phyloP scores from a whole-genome alignment of 2,888 invertebrate genomes.

The Coleophora deauratella region DNA sequence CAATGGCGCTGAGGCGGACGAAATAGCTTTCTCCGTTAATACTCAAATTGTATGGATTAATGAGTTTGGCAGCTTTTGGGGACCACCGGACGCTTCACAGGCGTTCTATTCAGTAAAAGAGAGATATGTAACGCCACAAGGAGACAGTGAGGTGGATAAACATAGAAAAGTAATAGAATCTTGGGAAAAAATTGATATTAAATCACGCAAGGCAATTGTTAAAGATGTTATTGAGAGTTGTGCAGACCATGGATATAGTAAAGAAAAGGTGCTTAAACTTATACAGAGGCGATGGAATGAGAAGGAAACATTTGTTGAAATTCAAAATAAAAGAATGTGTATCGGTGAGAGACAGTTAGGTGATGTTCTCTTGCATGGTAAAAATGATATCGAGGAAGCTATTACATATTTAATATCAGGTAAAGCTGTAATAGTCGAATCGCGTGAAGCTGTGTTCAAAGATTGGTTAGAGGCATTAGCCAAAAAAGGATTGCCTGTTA shows the following conservation, averaged over 20 bases:
- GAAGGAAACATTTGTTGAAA: not conserved
- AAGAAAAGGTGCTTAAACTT: no score
- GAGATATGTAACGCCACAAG: no score
- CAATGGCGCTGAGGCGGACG: slow-evolving; percentile 34
- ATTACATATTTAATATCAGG: no score
- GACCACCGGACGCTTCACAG: slow-evolving; percentile 21
- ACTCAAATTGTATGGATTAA: slow-evolving; percentile 39
- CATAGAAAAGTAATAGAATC: no score
- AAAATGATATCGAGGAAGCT: not conserved
- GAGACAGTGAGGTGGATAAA: no score
- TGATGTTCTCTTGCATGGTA: not conserved
- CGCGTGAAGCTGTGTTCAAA: no score
- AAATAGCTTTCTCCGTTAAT: slow-evolving; percentile 25
- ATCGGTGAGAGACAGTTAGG: not conserved
- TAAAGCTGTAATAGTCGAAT: no score
- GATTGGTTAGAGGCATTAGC: not conserved
- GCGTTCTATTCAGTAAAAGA: not conserved
- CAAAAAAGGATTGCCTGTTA: not conserved
- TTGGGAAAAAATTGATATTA: no score
- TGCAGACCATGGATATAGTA: no score
- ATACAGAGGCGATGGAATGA: no score
- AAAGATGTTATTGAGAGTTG: no score
- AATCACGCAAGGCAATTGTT: no score
- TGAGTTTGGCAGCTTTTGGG: slow-evolving; percentile 29
- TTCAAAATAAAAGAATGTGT: not conserved